Evolutionary conservation across 2,797 vertebrate species (phyloP), one percentile per base, ranked within the genome.

Genomic region (Premnoplex brunnescens): DNA sequence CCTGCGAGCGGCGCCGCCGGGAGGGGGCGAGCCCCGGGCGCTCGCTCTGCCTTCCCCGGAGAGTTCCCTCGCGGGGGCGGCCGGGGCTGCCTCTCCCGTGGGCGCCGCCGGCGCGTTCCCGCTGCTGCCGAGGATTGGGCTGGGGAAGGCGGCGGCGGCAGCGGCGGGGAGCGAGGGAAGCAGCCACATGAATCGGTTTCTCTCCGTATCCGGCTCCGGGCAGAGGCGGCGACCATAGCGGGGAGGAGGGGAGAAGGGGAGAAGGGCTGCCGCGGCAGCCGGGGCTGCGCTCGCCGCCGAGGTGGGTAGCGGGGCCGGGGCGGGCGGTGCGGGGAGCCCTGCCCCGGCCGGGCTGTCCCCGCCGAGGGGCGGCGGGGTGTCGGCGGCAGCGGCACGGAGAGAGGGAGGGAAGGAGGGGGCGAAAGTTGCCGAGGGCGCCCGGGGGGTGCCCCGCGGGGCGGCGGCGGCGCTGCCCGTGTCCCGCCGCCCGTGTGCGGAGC

Each of bases 121-220:
- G 78, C 59, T n/a, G 77, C 16, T 30, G 63, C 73, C 41, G 88
- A 22, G 81, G 51, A 1, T 12, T 41, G 73, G 39, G 60, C 64
- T 32, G 58, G 75, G 46, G 71, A 39, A 66, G 87, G 68, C 39
- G 69, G 88, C 15, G 6, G 77, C 69, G 1, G 72, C 85, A 7
- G 73, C 60, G 17, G 82, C 67, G 24, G 60, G 32, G 76, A 76
- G 43, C 69, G 77, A 81, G 95, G 63, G 74, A 81, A 91, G 88
- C 89, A 32, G 39, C 82, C 85, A 60, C 88, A 72, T 88, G 92
- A 95, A 92, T 92, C 94, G 30, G 84, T 90, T 86, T 95, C 84
- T 85, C 60, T 89, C 94, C 17, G 96, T 94, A 96, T 96, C 96
- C 96, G 96, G 94, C 96, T 95, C 77, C 88, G 80, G 78, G 89